Percentiles rank a stretch among this genome's conserved stretches.
Evolutionary conservation across 2,113 vertebrate species (phyloP).

Genomic region (Indicator indicator): DNA sequence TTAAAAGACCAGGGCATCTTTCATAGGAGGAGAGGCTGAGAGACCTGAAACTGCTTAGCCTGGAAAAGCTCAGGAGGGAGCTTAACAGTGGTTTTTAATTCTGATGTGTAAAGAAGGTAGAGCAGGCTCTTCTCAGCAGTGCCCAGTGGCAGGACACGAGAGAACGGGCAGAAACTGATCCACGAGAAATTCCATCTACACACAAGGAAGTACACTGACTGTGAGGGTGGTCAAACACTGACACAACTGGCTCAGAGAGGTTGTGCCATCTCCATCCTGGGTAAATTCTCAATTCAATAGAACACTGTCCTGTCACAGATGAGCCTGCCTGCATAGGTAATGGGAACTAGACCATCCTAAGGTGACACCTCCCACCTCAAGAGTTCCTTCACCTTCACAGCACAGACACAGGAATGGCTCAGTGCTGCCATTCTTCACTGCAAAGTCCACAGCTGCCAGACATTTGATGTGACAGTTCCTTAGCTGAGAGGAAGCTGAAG

Average conservation of each 20-base stretch:
- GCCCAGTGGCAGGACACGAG: background rate
- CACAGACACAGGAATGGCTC: background rate
- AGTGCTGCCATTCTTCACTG: background rate
- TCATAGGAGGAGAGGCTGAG: background rate
- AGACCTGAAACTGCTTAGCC: too few species aligned
- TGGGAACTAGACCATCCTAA: background rate
- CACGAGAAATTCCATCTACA: background rate
- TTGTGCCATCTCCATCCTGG: background rate
- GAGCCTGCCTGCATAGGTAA: background rate
- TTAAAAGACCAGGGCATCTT: background rate
- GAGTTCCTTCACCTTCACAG: background rate
- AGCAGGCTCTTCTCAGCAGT: too few species aligned
- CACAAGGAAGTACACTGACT: background rate
- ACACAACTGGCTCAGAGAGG: background rate
- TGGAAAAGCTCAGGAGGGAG: too few species aligned
- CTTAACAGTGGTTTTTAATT: too few species aligned
- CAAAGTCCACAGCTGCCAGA: background rate
- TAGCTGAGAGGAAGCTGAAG: background rate
- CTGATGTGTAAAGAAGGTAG: too few species aligned
- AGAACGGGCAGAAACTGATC: background rate
- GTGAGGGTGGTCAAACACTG: background rate
- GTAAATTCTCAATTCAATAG: background rate
- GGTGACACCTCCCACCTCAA: background rate
- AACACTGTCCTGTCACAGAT: fast-evolving
- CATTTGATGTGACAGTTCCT: background rate